Evolutionary conservation across 2,888 invertebrate species (phyloP).

Genomic region (Pterostichus madidus): DNA sequence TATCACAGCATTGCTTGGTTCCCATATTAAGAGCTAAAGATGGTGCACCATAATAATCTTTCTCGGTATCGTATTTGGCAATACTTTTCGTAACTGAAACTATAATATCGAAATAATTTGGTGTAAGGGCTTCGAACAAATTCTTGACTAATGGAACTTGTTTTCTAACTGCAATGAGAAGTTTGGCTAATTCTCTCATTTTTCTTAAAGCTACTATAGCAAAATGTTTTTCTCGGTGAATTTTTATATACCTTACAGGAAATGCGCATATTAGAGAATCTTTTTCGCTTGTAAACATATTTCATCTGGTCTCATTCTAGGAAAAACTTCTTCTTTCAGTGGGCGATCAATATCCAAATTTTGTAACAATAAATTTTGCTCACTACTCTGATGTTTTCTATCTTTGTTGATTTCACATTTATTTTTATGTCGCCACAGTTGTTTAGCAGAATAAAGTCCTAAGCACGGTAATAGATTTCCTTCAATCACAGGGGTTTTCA

Average conservation of each 20-base stretch:
- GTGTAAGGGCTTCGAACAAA: constrained; percentile 35
- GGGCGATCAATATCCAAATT: constrained; percentile 68
- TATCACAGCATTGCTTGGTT: constrained; percentile 62
- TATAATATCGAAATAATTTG: constrained; percentile 53
- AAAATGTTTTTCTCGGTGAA: constrained; percentile 53
- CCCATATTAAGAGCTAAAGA: constrained; percentile 57
- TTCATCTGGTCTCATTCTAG: constrained; percentile 53
- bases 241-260: constrained; percentile 55
- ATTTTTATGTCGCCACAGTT: constrained; percentile 69
- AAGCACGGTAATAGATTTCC: constrained; percentile 68
- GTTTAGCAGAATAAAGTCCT: constrained; percentile 69
- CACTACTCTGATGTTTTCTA: constrained; percentile 60
- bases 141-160: constrained; percentile 25
- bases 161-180: constrained; percentile 52
- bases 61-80: constrained; percentile 55
- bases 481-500: constrained; percentile 57
- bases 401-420: constrained; percentile 68
- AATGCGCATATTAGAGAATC: constrained; percentile 60
- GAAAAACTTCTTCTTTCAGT: too few relatives aligned
- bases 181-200: constrained; percentile 60
- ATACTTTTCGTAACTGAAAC: constrained; percentile 51
- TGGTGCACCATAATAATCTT: constrained; percentile 56
- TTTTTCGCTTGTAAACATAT: constrained; percentile 52
- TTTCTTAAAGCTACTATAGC: constrained; percentile 55
- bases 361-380: constrained; percentile 67